Conservation (phyloP, 2,888 invertebrate species). For the Abrostola tripartita region DNA sequence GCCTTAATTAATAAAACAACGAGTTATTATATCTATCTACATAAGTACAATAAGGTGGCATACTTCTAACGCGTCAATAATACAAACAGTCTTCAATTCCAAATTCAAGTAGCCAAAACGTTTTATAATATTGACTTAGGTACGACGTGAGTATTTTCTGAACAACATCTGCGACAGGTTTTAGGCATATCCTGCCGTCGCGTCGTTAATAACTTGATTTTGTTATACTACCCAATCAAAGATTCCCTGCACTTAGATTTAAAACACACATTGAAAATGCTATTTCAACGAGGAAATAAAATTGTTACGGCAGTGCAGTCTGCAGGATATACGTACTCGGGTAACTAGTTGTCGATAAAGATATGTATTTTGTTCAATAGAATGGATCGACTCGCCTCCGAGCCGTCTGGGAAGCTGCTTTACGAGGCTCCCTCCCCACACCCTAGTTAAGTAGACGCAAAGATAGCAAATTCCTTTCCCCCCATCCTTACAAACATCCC, state of each 20-base stretch:
- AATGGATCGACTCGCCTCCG: conserved; percentile 63
- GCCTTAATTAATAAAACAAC: too few species aligned
- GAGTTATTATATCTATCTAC: too few species aligned
- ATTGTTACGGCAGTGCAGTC: conserved; percentile 23
- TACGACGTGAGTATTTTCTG: not conserved
- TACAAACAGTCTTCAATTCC: not conserved
- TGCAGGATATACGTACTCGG: conserved; percentile 11
- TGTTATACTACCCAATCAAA: conserved; percentile 32
- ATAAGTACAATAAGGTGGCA: too few species aligned
- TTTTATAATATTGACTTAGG: conserved; percentile 4
- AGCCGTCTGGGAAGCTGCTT: conserved; percentile 67
- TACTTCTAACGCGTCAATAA: too few species aligned
- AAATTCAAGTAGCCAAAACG: conserved; percentile 9
- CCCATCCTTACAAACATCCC: conserved; percentile 50
- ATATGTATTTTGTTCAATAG: conserved; percentile 58
- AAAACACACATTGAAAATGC: conserved; percentile 15
- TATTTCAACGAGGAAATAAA: conserved; percentile 10
- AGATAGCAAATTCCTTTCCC: conserved; percentile 63
- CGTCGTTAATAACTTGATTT: conserved; percentile 17
- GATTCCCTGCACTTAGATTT: not conserved
- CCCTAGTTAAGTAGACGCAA: conserved; percentile 48
- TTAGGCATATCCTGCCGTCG: conserved; percentile 16
- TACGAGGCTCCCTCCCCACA: conserved; percentile 48
- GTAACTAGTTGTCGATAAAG: conserved; percentile 33
- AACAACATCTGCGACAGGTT: conserved; percentile 11